Evolutionary conservation across 2,113 vertebrate species (phyloP).

Genomic region (Ceratotherium simum): DNA sequence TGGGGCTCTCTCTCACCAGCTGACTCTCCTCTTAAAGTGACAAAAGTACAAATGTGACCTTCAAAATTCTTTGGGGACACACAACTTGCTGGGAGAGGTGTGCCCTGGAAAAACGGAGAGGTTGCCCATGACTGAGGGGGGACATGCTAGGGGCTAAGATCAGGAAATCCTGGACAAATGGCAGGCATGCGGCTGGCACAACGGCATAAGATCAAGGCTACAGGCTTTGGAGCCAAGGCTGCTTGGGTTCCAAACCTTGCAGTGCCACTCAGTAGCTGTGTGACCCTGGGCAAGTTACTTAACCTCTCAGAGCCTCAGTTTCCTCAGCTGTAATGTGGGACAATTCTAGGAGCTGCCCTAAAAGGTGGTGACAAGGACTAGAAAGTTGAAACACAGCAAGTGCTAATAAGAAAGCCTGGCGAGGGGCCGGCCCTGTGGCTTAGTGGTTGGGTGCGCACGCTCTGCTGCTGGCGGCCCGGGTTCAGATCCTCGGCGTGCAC

Average conservation of each 20-base stretch:
- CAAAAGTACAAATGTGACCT: background rate
- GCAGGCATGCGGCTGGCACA: accelerated
- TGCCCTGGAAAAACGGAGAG: accelerated
- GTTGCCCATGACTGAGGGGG: background rate
- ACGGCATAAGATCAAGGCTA: accelerated
- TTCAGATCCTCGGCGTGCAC: too few species aligned
- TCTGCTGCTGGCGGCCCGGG: too few species aligned
- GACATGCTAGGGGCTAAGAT: accelerated
- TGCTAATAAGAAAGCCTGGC: background rate
- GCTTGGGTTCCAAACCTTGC: background rate
- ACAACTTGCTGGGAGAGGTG: background rate
- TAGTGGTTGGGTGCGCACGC: too few species aligned
- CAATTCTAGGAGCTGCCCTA: background rate
- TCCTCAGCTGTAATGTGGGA: accelerated
- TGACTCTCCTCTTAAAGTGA: background rate
- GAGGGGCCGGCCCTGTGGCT: too few species aligned
- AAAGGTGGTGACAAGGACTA: background rate
- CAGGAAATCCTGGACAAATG: accelerated
- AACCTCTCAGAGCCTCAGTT: background rate
- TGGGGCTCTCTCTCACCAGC: background rate
- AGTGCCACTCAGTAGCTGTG: too few species aligned
- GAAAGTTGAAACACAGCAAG: background rate
- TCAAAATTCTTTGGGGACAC: background rate
- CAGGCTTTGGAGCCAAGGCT: background rate
- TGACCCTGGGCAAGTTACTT: background rate